Percentiles rank a stretch among this genome's conserved stretches.
These are phyloP conservation scores for Dynastes grantii DNA, from an alignment of 2,888 invertebrate species.

Conservation along the genomic window DNA sequence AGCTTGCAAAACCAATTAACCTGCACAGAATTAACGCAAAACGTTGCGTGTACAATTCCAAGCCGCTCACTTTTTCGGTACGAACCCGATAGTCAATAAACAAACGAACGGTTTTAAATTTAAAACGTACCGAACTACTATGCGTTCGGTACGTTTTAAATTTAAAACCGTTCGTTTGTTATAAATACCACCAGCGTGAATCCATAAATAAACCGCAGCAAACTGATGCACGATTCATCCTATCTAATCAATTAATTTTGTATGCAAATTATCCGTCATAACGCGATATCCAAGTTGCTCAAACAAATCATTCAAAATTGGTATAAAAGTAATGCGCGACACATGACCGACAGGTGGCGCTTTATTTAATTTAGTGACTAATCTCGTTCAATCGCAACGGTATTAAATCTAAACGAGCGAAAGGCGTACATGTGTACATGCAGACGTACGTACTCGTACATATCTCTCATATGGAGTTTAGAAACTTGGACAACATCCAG, in stretches of 20 bases:
- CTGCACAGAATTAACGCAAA: too few relatives aligned
- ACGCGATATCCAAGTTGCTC: conserved; percentile 28
- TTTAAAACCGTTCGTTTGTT: background rate
- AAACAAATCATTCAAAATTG: conserved; percentile 42
- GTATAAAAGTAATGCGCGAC: conserved; percentile 19
- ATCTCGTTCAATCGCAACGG: conserved; percentile 23
- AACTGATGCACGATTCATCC: conserved; percentile 1
- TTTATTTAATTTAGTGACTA: conserved; percentile 39
- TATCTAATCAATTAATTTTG: conserved; percentile 39
- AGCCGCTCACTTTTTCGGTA: too few relatives aligned
- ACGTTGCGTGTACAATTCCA: too few relatives aligned
- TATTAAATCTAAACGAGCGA: conserved; percentile 12
- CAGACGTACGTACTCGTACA: background rate
- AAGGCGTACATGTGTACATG: too few relatives aligned
- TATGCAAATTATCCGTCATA: conserved; percentile 40
- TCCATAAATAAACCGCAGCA: conserved; percentile 15
- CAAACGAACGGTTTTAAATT: conserved; percentile 2
- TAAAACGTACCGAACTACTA: background rate
- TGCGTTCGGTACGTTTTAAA: too few relatives aligned
- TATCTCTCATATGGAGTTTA: conserved; percentile 19
- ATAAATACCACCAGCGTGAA: background rate
- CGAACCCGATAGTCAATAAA: background rate
- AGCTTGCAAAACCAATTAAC: too few relatives aligned
- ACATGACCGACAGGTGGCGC: background rate
- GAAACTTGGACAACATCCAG: conserved; percentile 33